phyloP scores from a whole-genome alignment of 2,888 invertebrate species.

The Apotomis betuletana region DNA sequence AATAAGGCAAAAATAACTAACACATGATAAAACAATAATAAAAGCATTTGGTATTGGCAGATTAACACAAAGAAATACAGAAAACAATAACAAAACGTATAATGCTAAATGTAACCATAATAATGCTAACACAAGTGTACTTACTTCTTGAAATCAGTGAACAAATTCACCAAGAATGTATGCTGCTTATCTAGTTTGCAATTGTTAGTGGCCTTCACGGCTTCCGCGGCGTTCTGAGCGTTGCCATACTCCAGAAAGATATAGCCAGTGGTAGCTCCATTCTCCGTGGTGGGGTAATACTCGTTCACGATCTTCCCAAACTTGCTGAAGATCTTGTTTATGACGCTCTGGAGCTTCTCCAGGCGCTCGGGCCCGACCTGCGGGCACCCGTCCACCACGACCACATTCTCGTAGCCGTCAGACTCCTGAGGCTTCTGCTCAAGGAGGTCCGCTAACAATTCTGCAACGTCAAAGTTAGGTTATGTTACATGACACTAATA shows the following conservation, averaged over 20 bases:
- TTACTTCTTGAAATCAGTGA: constrained; percentile 97
- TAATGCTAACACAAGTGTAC: constrained; percentile 55
- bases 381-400: constrained; percentile 98
- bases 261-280: constrained; percentile 94
- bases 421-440: constrained; percentile 95
- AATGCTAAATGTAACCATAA: not conserved
- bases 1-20: no score
- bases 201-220: constrained; percentile 94
- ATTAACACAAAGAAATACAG: not conserved
- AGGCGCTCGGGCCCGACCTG: constrained; percentile 95
- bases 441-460: constrained; percentile 95
- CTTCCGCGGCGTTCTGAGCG: constrained; percentile 92
- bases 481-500: constrained; percentile 58
- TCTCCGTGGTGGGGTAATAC: constrained; percentile 92
- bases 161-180: constrained; percentile 95
- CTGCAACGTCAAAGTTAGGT: constrained; percentile 87
- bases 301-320: constrained; percentile 94
- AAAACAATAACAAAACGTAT: constrained; percentile 12
- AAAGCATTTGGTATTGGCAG: not conserved
- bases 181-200: constrained; percentile 98
- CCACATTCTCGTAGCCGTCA: constrained; percentile 97
- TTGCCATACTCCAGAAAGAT: constrained; percentile 96
- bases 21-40: not conserved
- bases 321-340: constrained; percentile 94
- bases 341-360: constrained; percentile 95